Conservation (phyloP, 2,797 vertebrate genomes). For the Myotis findleyi region DNA sequence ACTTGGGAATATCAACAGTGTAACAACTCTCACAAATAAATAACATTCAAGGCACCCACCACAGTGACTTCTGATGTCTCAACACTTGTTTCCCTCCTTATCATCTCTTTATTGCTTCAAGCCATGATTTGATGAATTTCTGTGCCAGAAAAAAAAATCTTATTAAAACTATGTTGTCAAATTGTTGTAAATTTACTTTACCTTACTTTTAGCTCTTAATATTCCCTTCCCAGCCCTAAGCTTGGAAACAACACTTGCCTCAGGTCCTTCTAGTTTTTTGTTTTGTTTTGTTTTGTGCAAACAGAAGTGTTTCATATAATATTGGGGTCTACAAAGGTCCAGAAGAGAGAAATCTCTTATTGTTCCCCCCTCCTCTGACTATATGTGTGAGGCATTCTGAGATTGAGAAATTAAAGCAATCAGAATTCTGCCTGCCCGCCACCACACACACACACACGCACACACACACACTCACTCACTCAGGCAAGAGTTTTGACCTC, state of each 20-base stretch:
- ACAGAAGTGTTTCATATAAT: slow-evolving; percentile 16
- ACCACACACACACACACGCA: not conserved
- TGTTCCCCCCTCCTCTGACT: not conserved
- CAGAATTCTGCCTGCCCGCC: not conserved
- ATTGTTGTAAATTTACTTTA: slow-evolving; percentile 70
- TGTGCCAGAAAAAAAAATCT: slow-evolving; percentile 59
- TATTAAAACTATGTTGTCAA: slow-evolving; percentile 80
- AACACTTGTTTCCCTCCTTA: slow-evolving; percentile 59
- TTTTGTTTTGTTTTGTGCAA: not conserved
- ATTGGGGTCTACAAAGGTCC: not conserved
- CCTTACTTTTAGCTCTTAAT: slow-evolving; percentile 31
- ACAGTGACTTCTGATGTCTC: not conserved
- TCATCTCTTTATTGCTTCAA: slow-evolving; percentile 68
- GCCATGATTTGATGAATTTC: slow-evolving; percentile 79
- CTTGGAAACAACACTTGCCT: slow-evolving; percentile 28
- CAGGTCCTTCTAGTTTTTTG: slow-evolving; percentile 2
- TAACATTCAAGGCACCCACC: not conserved
- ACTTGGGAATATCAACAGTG: slow-evolving; percentile 50
- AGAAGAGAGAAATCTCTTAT: not conserved
- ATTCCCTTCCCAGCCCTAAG: not conserved
- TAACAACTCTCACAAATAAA: slow-evolving; percentile 57
- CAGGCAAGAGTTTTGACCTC: not conserved
- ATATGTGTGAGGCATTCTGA: not conserved
- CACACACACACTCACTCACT: not conserved
- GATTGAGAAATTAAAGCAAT: not conserved